Percentiles rank a stretch among this genome's conserved stretches.
Evolutionary conservation across 2,113 vertebrate genomes (phyloP).

Genomic region (Neolamprologus longior): DNA sequence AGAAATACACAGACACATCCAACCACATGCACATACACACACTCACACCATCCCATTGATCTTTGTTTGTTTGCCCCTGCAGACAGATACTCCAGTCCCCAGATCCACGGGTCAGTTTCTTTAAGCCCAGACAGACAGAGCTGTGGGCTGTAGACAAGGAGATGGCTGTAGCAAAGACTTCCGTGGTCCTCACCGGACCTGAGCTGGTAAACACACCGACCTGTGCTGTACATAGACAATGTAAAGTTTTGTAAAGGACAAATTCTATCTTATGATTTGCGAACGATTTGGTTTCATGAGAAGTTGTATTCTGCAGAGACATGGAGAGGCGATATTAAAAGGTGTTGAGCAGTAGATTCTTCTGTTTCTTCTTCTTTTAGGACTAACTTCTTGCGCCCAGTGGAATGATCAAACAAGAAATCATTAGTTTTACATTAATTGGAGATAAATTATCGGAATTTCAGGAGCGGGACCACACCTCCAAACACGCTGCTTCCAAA

Average conservation of each 20-base stretch:
- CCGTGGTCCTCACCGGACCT: constrained; percentile 79
- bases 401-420: background rate
- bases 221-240: background rate
- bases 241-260: background rate
- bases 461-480: background rate
- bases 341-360: background rate
- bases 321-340: background rate
- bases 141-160: constrained; percentile 36
- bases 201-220: constrained; percentile 77
- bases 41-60: constrained; percentile 6
- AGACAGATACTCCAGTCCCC: constrained; percentile 77
- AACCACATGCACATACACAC: background rate
- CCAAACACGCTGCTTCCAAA: background rate
- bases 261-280: background rate
- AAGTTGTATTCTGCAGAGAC: background rate
- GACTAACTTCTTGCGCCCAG: background rate
- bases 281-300: background rate
- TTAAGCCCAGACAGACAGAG: constrained; percentile 23
- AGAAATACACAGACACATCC: background rate
- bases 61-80: constrained; percentile 34
- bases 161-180: constrained; percentile 47
- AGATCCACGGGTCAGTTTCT: constrained; percentile 57
- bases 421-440: background rate
- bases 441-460: background rate
- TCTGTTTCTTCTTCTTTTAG: background rate